A percentile compares a stretch with the other conserved stretches of the same genome.
Conservation (phyloP, 2,888 invertebrate species). For the Eurytoma californica region DNA sequence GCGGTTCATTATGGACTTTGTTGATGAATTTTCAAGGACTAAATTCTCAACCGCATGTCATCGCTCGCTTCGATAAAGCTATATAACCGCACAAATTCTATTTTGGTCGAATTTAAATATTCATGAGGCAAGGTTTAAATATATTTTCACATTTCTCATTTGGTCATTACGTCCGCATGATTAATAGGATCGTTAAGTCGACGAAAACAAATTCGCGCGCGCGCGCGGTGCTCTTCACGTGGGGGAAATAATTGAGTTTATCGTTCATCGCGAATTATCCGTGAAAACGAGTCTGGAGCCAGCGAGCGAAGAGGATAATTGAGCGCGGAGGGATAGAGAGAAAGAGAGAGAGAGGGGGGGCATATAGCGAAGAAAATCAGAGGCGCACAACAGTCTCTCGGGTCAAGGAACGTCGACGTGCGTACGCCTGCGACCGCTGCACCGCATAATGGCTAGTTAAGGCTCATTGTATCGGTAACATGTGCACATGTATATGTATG, state of each 20-base stretch:
- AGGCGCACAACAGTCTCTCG: constrained; percentile 47
- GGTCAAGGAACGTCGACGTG: constrained; percentile 54
- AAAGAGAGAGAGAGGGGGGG: constrained; percentile 3
- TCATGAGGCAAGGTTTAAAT: no score
- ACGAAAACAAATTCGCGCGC: constrained; percentile 27
- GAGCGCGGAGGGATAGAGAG: constrained; percentile 15
- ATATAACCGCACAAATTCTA: no score
- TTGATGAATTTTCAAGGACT: no score
- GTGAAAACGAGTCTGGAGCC: not conserved
- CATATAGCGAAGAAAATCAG: constrained; percentile 34
- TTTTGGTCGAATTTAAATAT: no score
- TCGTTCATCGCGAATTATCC: constrained; percentile 47
- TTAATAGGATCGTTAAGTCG: constrained; percentile 12
- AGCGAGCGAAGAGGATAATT: constrained; percentile 34
- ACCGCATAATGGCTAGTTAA: constrained; percentile 71
- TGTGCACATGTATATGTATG: constrained; percentile 60
- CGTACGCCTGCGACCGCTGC: constrained; percentile 43
- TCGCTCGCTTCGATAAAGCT: no score
- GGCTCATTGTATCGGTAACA: constrained; percentile 69
- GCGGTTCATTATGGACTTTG: no score
- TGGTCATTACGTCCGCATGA: not conserved
- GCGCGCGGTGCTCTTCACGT: constrained; percentile 7
- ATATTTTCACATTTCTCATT: not conserved
- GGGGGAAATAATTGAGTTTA: constrained; percentile 41
- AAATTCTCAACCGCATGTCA: no score